Conservation (phyloP, 2,888 invertebrate genomes). For the Caenorhabditis sp. region DNA sequence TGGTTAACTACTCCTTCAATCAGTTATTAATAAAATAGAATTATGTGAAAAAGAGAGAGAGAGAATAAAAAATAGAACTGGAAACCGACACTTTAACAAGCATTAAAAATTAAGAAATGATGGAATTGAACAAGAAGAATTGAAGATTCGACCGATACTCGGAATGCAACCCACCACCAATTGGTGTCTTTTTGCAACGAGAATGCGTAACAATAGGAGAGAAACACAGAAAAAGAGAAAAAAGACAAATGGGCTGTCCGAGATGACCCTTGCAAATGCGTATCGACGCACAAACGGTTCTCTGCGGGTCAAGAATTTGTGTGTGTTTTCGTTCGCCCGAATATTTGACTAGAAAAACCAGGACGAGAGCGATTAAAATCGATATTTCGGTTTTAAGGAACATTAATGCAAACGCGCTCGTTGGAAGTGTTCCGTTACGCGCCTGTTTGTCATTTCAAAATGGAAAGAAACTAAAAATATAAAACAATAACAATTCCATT, state of each 20-base stretch:
- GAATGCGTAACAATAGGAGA: not conserved
- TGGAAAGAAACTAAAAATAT: no score
- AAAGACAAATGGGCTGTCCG: slow-evolving; percentile 1
- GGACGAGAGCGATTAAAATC: no score
- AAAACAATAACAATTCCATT: no score
- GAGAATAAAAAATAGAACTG: no score
- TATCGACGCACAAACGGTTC: not conserved
- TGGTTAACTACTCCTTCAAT: not conserved
- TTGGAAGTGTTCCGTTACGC: no score
- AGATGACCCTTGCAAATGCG: not conserved
- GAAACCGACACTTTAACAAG: no score
- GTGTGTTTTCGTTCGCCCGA: not conserved
- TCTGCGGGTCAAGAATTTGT: not conserved
- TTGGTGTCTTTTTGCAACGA: not conserved
- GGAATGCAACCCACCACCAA: slow-evolving; percentile 6
- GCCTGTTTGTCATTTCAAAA: no score
- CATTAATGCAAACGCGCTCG: no score
- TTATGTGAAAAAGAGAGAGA: not conserved
- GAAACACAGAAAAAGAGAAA: not conserved
- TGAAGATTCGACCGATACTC: not conserved
- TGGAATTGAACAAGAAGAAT: not conserved
- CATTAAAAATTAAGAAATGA: no score
- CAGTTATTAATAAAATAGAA: not conserved
- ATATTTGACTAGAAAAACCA: not conserved
- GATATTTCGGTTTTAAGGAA: no score